Base-by-base conservation (phyloP, 2,888 invertebrate genomes). In the Amblyjoppa proteus region DNA sequence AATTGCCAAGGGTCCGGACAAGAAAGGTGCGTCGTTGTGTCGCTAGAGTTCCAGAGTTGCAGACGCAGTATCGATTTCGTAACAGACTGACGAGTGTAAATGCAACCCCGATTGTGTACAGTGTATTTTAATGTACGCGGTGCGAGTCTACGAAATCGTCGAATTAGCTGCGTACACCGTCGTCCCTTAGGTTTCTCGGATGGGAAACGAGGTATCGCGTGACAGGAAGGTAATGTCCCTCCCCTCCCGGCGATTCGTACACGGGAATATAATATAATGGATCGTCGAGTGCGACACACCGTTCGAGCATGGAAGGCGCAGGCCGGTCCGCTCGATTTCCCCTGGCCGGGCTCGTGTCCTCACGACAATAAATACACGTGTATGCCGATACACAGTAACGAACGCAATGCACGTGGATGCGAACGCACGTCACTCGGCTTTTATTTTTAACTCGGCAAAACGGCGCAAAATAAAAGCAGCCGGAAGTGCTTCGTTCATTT, bases 231-330 rank as follows among this genome's bases (percentile, higher is more conserved):
- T 89, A 90, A 91, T 90, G 86, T 25, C 58, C 13, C 11, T 28
- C 71, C 81, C 78, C 31, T 66, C 87, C 88, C 88, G 88, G 89
- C 89, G 90, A 91, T 90, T 49, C 85, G 88, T 68, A 58, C 31
- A 0, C n/a, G 86, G 71, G 58, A 49, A 82, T 73, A 89, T 91
- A 90, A 90, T 92, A 91, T 91, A 92, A 92, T 91, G 89, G 88
- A 91, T 90, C 87, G 89, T 87, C 88, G 90, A 86, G 88, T 89
- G 88, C 77, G 77, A 86, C 80, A 80, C 82, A 76, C 76, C 75
- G 53, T 28, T 61, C 71, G 56, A 53, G 64, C 64, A 61, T 38
- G 66, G 51, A 82, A 78, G 58, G 56, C 74, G 79, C 38, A 56
- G 51, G 66, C 70, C 76, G 81, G 81, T 70, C 56, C 86, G 81